Evolutionary conservation across 1,140 invertebrate species (phyloP).

Genomic region (Nomia melanderi): DNA sequence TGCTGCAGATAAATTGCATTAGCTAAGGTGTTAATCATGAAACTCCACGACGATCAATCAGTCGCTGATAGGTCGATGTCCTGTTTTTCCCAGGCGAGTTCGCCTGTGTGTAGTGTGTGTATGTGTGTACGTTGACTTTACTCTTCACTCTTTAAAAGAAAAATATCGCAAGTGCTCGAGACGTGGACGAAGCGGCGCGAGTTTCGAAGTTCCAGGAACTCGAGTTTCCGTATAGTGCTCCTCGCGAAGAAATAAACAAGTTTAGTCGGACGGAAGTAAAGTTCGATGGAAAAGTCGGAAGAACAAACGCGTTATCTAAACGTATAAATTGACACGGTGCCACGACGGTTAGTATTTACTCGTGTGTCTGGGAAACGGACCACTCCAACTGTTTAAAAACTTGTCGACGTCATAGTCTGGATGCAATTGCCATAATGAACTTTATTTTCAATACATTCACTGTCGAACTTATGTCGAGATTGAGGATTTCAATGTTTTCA

Average conservation of each 20-base stretch:
- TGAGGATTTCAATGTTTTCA: too few species aligned
- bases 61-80: too few species aligned
- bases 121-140: too few species aligned
- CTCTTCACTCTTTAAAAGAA: background rate
- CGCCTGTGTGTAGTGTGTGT: background rate
- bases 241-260: conserved; percentile 47
- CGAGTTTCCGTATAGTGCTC: conserved; percentile 13
- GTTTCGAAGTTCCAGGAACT: conserved; percentile 19
- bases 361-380: background rate
- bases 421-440: too few species aligned
- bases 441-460: too few species aligned
- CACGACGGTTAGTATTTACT: too few species aligned
- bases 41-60: too few species aligned
- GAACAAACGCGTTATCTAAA: conserved; percentile 49
- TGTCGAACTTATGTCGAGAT: too few species aligned
- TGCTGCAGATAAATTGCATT: too few species aligned
- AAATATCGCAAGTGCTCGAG: conserved; percentile 21
- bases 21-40: too few species aligned
- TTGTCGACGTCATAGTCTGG: background rate
- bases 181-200: background rate
- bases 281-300: conserved; percentile 20
- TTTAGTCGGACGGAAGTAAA: conserved; percentile 19
- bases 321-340: conserved; percentile 44
- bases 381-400: background rate
- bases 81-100: too few species aligned